Percentiles rank a stretch among this genome's conserved stretches.
Conservation (phyloP, 2,888 invertebrate species). For the Ceriagrion tenellum region DNA sequence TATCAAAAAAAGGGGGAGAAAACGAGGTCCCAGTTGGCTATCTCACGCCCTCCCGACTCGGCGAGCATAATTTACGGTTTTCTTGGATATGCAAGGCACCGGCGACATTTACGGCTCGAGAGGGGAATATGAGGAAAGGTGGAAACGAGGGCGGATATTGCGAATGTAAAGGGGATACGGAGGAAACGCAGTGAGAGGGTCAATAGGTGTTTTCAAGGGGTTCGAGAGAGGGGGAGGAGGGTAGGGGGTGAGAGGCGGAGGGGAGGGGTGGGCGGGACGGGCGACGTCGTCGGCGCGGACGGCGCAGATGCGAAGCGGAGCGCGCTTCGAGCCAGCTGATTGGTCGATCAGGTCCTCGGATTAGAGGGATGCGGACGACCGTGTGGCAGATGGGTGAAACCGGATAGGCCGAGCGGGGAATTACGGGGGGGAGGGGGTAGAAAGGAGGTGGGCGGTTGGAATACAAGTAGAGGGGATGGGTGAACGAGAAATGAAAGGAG, state of each 20-base stretch:
- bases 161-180: too few relatives aligned
- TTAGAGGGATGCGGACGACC: background rate
- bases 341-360: background rate
- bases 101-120: slow-evolving; percentile 52
- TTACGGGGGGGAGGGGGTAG: background rate
- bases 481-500: background rate
- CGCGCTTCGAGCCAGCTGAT: background rate
- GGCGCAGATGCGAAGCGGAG: slow-evolving; percentile 13
- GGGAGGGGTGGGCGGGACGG: too few relatives aligned
- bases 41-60: background rate
- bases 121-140: slow-evolving; percentile 21
- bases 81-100: slow-evolving; percentile 62
- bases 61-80: slow-evolving; percentile 47
- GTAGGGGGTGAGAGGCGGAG: background rate
- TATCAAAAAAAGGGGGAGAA: slow-evolving; percentile 44
- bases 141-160: slow-evolving; percentile 21
- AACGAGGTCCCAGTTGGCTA: slow-evolving; percentile 30
- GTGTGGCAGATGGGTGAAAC: background rate
- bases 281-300: background rate
- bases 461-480: background rate
- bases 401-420: background rate
- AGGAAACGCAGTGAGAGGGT: background rate
- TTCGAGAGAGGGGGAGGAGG: background rate
- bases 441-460: background rate
- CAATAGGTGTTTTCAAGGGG: background rate